Base-by-base conservation (phyloP, 2,888 invertebrate genomes). In the Sarcophaga carnaria region DNA sequence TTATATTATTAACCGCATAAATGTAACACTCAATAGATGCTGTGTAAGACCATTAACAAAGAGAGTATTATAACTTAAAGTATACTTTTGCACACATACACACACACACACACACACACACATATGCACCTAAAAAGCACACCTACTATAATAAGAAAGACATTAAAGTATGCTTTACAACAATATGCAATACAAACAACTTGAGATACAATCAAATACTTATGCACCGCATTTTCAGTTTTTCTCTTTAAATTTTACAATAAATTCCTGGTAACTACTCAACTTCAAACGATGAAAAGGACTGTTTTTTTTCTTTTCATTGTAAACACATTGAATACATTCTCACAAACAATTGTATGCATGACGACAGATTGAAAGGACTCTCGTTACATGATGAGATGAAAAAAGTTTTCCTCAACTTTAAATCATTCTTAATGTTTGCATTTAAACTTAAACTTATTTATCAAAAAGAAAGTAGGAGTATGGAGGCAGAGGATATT, bases 381-480 rank as follows among this genome's bases (percentile, higher is more conserved):
- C 67, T 64, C 67, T 37, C 67, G 67, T 67, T 45, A 49, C 4
- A 54, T 45, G 45, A 37, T 8, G n/a, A 66, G 22, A 27, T 5
- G 20, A 72, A 77, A 75, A 75, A 82, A 78, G 77, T 85, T 81
- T 85, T 80, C 77, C 63, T 74, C 80, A 77, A 82, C 63, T 74
- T 83, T 77, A 87, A 87, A 87, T 85, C 87, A 83, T 87, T 82
- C 85, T 87, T 85, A 87, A 87, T 84, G 87, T 87, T 87, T 87
- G 83, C 80, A 85, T 85, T 87, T 83, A 85, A 87, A 83, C 82
- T 85, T 82, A 85, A 87, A 82, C 69, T 82, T 81, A 82, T 82
- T 78, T 85, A 82, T 72, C 69, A 82, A 78, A 74, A 78, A 54
- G 17, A 17, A 2, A 54, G 4, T 1, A 54, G 37, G 37, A 37